phyloP scores from a whole-genome alignment of 53 echinoderm and acorn worm species.

The Holothuria leucospilota region DNA sequence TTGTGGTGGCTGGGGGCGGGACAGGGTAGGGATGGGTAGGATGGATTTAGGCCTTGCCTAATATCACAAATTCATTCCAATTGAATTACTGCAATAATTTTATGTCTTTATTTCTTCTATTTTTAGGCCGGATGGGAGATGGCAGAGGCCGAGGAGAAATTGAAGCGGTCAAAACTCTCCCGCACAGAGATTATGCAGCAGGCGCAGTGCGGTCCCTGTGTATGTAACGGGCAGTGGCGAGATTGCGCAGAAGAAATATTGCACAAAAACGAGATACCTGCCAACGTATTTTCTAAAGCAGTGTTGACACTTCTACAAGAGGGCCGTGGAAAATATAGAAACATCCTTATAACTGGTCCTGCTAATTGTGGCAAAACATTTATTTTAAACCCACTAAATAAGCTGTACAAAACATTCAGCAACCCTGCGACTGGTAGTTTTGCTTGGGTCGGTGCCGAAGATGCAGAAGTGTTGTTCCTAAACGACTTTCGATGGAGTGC shows the following conservation, averaged over 20 bases:
- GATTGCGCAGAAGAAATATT: slow-evolving; percentile 27
- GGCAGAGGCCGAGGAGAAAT: slow-evolving; percentile 22
- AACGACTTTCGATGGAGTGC: slow-evolving; percentile 15
- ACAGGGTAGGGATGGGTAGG: background rate
- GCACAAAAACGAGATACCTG: background rate
- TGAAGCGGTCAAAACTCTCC: slow-evolving; percentile 6
- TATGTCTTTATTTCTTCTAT: background rate
- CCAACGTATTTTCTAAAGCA: slow-evolving; percentile 16
- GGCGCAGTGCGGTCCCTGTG: background rate
- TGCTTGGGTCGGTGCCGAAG: no score
- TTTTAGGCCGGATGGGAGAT: slow-evolving; percentile 43
- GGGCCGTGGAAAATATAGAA: slow-evolving; percentile 38
- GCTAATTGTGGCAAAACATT: slow-evolving; percentile 64
- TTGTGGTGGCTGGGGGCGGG: no score
- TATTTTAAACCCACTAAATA: slow-evolving; percentile 22
- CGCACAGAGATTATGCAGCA: slow-evolving; percentile 8
- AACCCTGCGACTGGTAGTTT: slow-evolving; percentile 35
- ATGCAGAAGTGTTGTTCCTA: no score
- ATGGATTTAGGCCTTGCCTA: background rate
- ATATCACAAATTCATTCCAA: no score
- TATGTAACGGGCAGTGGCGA: slow-evolving; percentile 44
- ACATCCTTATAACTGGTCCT: slow-evolving; percentile 58
- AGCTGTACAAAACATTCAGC: slow-evolving; percentile 32
- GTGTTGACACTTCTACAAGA: background rate
- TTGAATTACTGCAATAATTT: background rate